phyloP scores from a whole-genome alignment of 2,797 vertebrate species.

The Sus cebifrons region DNA sequence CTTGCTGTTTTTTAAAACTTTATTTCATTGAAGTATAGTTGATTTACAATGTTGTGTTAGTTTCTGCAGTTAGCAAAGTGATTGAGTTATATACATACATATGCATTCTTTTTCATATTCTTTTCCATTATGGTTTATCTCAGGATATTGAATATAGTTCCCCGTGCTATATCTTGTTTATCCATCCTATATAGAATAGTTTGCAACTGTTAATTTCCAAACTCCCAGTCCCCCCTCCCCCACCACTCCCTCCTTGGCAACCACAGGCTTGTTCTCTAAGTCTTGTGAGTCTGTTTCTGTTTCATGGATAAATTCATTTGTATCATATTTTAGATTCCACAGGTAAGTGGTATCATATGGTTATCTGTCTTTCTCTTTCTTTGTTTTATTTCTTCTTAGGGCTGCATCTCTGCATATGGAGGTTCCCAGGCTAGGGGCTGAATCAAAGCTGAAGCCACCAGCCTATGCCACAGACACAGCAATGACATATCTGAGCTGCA shows the following conservation, averaged over 20 bases:
- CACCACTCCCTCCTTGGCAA: neutral
- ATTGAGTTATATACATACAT: neutral
- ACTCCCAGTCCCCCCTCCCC: neutral
- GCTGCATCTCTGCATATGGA: too few species aligned
- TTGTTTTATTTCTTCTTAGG: too few species aligned
- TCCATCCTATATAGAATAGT: neutral
- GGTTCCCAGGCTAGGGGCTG: too few species aligned
- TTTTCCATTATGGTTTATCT: neutral
- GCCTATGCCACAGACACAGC: too few species aligned
- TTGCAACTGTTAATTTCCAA: neutral
- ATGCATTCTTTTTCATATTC: neutral
- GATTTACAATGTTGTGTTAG: neutral
- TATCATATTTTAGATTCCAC: neutral
- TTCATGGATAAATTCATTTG: neutral
- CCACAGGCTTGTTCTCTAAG: neutral
- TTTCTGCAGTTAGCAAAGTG: neutral
- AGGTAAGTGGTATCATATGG: neutral
- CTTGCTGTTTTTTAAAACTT: neutral
- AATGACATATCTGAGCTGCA: too few species aligned
- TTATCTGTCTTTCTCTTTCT: neutral
- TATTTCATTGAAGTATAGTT: neutral
- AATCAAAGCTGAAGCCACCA: too few species aligned
- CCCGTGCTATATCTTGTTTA: neutral
- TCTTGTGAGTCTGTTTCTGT: neutral
- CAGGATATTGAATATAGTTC: neutral